A percentile compares a stretch with the other conserved stretches of the same genome.
phyloP scores from a whole-genome alignment of 2,888 invertebrate species.

The Drosophila rellima region DNA sequence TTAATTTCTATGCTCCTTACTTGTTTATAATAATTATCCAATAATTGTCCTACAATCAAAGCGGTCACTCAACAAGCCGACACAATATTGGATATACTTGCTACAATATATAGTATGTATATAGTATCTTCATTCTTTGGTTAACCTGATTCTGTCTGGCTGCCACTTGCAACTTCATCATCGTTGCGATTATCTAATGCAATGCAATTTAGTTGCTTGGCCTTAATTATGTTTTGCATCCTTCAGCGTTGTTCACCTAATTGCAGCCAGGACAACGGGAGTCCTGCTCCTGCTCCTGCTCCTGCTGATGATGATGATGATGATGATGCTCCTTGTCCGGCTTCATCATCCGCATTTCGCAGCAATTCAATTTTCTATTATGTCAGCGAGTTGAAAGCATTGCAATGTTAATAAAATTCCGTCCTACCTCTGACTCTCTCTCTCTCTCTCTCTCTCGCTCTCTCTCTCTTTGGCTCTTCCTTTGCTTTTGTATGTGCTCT shows the following conservation, averaged over 20 bases:
- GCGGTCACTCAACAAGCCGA: neutral
- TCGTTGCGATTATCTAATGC: constrained; percentile 46
- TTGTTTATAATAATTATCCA: no score
- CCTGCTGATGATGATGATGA: no score
- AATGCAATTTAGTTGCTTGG: constrained; percentile 41
- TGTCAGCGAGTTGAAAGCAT: constrained; percentile 74
- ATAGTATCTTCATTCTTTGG: neutral
- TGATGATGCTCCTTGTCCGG: neutral
- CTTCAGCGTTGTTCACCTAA: constrained; percentile 69
- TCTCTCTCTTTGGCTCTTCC: neutral
- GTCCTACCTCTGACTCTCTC: neutral
- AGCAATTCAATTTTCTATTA: constrained; percentile 81
- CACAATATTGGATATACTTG: neutral
- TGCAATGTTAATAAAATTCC: constrained; percentile 77
- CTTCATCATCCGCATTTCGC: constrained; percentile 14
- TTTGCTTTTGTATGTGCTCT: neutral
- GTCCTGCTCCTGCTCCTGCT: neutral
- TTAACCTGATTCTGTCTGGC: constrained; percentile 17
- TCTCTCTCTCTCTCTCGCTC: neutral
- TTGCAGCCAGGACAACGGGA: constrained; percentile 56
- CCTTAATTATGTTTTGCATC: constrained; percentile 76
- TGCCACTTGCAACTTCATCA: constrained; percentile 30
- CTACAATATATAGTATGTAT: neutral
- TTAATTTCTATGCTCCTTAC: no score
- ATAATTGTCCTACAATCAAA: neutral